Base-by-base conservation (phyloP, 1,140 invertebrate species). In the Chionoecetes opilio region DNA sequence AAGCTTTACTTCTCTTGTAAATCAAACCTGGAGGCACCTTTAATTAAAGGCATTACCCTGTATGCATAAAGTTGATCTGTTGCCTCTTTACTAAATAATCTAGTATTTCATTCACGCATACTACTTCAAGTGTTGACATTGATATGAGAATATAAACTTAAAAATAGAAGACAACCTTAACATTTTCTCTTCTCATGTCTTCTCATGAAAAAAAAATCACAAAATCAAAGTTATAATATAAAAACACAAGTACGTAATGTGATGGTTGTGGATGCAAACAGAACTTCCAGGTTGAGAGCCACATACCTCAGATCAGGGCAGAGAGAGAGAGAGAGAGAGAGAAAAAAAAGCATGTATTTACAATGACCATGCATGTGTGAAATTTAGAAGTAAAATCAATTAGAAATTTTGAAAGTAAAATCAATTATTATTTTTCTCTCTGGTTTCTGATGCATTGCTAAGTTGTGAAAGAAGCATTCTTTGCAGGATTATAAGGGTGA, bases 21-120 rank as follows among this genome's bases (percentile, higher is more conserved):
- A 32, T 91, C 46, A 91, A 35, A 90, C 32, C 53, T 32, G 46
- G 63, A 91, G 37, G 89, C 89, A 75, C 63, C 41, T n/a, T 26
- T 75, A 2, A 53, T 11, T 53, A 53, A 53, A 75, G 63, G 63
- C n/a, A n/a, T 75, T 75, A 75, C 63, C 63, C 63, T 75, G 63
- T 75, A 75, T n/a, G 29, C 89, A 46, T 31, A 41, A 91, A 75
- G 14, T 75, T 34, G 63, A 17, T 21, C 29, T 14, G 31, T 34
- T 32, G 63, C 34, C n/a, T 86, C 35, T 86, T 86, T 34, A 86
- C 9, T 38, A 35, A 86, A 34, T 86, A 17, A 88, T 14, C 26
- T 32, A 88, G 14, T 34, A 14, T 53, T 53, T 90, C 63, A 91
- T 91, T 17, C 75, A 17, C n/a, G 17, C 41, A 91, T 35, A n/a